Evolutionary conservation across 1,140 invertebrate genomes (phyloP).

Genomic region (Hycleus phaleratus): DNA sequence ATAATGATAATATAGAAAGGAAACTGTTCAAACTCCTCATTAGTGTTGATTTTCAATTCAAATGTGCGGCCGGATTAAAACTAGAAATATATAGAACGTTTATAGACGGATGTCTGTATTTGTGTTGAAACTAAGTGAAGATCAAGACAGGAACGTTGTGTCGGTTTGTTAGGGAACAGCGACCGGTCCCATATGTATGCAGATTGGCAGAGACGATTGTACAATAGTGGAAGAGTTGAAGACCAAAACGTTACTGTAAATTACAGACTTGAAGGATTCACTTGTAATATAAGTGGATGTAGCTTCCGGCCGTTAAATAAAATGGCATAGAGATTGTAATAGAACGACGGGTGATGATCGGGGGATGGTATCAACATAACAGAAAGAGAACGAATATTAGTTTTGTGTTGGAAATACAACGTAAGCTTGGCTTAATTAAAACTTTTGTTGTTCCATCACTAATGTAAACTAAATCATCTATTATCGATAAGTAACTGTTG

Average conservation of each 20-base stretch:
- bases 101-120: too few relatives aligned
- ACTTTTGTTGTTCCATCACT: too few relatives aligned
- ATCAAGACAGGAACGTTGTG: too few relatives aligned
- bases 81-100: background rate
- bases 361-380: background rate
- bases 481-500: too few relatives aligned
- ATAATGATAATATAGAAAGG: too few relatives aligned
- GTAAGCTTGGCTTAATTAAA: too few relatives aligned
- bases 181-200: conserved; percentile 5
- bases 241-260: background rate
- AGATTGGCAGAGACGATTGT: background rate
- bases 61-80: background rate
- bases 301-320: background rate
- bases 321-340: background rate
- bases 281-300: background rate
- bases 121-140: too few relatives aligned
- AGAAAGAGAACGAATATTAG: too few relatives aligned
- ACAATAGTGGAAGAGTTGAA: background rate
- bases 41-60: conserved; percentile 6
- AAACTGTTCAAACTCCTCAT: background rate
- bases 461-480: too few relatives aligned
- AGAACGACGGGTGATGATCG: background rate
- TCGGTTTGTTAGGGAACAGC: background rate
- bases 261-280: background rate
- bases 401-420: too few relatives aligned